Evolutionary conservation across 2,797 vertebrate species (phyloP), one percentile per base, ranked within the genome.

Genomic region (Myotis planiceps): DNA sequence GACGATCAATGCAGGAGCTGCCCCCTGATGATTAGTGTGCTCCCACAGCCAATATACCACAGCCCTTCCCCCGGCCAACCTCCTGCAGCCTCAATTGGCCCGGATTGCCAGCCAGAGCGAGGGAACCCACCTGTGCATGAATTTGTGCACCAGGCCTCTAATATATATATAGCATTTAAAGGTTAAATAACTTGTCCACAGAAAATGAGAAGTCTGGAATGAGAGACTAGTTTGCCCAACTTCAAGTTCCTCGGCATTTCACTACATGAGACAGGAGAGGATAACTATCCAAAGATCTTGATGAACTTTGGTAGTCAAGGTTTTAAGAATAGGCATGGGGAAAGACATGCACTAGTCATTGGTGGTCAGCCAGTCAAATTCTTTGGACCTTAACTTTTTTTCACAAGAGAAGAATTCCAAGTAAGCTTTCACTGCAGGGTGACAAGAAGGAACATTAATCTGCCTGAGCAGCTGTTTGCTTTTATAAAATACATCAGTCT

Each of bases 391-490:
- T 93, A 88, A 90, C 63, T 93, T 29, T 65, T 90, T 94, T 91
- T 80, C n/a, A 90, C 45, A 92, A 90, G 93, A 95, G 75, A 79
- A 85, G 53, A 96, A 60, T 27, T 90, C 16, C 82, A 90, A 97
- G 92, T 87, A 76, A 74, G 71, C 80, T 97, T 97, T 97, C 45
- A 82, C 83, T 71, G 60, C 37, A 84, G 88, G 90, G 72, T 95
- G 93, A 95, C 72, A 69, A 92, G 65, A 96, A 88, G 82, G 60
- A 92, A 66, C 76, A 96, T 88, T 95, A 94, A 92, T 95, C 94
- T 96, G 75, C 51, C 55, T 92, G 85, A 93, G 81, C 60, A 96
- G 95, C 83, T 97, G 94, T 95, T 97, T 97, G 94, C 92, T 97
- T 97, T 98, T 95, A 94, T 96, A 72, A 96, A 69, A 32, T 96